phyloP scores from a whole-genome alignment of 37 sponge, comb jelly and placozoan genomes.

The Beroe ovata region DNA sequence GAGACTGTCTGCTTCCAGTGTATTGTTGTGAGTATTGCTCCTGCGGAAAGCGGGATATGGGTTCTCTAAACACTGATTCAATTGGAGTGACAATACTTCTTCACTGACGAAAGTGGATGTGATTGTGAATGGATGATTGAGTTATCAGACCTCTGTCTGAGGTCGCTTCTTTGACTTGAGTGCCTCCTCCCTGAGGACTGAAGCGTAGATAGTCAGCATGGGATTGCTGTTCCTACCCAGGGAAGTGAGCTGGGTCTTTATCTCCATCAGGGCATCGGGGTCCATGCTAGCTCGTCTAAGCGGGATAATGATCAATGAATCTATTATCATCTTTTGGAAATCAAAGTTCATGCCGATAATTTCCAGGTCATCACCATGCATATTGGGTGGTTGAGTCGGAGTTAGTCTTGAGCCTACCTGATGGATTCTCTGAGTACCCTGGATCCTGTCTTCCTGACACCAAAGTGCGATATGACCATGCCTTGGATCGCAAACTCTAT shows the following conservation, averaged over 20 bases:
- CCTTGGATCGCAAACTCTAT: slow-evolving; percentile 66
- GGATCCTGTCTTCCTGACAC: slow-evolving; percentile 59
- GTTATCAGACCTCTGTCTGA: not conserved
- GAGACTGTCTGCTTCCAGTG: not conserved
- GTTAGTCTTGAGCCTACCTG: not conserved
- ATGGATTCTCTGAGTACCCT: slow-evolving; percentile 51
- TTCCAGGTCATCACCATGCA: no score
- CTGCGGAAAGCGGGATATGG: no score
- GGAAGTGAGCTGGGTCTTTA: slow-evolving; percentile 42
- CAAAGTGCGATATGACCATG: slow-evolving; percentile 46
- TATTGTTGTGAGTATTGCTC: not conserved
- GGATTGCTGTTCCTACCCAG: slow-evolving; percentile 65
- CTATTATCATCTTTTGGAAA: not conserved
- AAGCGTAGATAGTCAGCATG: slow-evolving; percentile 57
- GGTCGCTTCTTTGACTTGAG: slow-evolving; percentile 27
- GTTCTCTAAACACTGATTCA: no score
- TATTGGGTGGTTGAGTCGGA: no score
- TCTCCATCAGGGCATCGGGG: slow-evolving; percentile 66
- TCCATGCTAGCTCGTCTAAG: slow-evolving; percentile 43
- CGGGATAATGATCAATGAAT: not conserved
- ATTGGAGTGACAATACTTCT: no score
- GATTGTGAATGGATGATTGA: no score
- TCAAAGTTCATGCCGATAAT: no score
- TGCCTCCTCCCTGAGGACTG: slow-evolving; percentile 52
- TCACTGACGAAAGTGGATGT: no score